Evolutionary conservation across 2,888 invertebrate genomes (phyloP), one percentile per base, ranked within the genome.

Genomic region (Iphiclides podalirius): DNA sequence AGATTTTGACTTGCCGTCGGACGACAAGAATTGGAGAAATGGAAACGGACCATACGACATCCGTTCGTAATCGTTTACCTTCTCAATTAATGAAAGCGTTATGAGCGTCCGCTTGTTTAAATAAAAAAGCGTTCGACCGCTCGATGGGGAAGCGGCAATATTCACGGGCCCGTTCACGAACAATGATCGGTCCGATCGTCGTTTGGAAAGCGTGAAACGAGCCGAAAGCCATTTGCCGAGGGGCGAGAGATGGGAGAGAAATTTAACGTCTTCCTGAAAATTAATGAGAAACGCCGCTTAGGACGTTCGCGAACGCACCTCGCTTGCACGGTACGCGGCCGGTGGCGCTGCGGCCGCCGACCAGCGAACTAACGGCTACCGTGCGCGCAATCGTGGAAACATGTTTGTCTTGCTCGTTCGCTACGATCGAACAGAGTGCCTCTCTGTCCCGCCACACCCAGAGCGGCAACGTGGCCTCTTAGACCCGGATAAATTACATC

Each of bases 401-500:
- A 75, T 73, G 63, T 63, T 72, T 61, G 72, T 85, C 85, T 72
- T 72, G 62, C 59, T 77, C 70, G 34, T 52, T 50, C 64, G 47
- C 62, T 53, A 55, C 52, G 49, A 53, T 48, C 50, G 47, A 53
- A 52, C 54, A 41, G 40, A 48, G 39, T 53, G 55, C 68, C 66
- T 84, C 76, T 77, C 79, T 55, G 62, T 84, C 77, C 53, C 75
- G 72, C 82, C 54, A 63, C 70, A 78, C 72, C 76, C 83, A 72
- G 75, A 79, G 75, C 80, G 86, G 85, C 87, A 83, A 85, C 87
- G 78, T 70, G 75, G 80, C 85, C 70, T 63, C 75, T 43, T 74
- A 74, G 74, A 79, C 83, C 77, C 84, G 83, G 85, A 86, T 87
- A 84, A 85, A 87, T 87, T 86, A 87, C 85, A 84, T 82, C 86